Base-by-base conservation (phyloP, 2,113 vertebrate genomes). In the Indicator indicator region DNA sequence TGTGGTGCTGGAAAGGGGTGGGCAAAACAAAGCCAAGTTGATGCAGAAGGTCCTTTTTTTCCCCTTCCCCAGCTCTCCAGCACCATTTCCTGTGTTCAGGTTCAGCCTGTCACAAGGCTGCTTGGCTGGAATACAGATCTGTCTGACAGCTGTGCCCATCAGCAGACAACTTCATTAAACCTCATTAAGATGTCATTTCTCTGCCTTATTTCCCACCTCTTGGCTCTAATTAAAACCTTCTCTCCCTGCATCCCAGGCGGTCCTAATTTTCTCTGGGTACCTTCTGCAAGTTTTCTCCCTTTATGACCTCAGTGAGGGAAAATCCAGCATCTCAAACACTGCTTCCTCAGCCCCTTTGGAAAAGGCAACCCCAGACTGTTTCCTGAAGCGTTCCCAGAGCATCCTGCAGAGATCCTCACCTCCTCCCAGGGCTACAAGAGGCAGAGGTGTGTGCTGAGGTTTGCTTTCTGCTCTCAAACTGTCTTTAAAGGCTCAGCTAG, bases 151-250 rank as follows among this genome's bases (percentile, higher is more conserved):
- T 98, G 98, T 98, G 98, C 97, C 96, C 97, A 97, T 88, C 97
- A 97, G 97, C 97, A 98, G 97, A 98, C 96, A 97, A 98, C 98
- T 98, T 98, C 98, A 98, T 98, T 98, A 98, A 98, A 97, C 96
- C 98, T 98, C 97, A 98, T 98, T 98, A 98, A 98, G 97, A 98
- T 98, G 98, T 98, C 98, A 98, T 97, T 96, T 97, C 95, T 78
- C 97, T 86, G 97, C 94, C 97, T 98, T 95, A 97, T 94, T 97
- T 96, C 97, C 97, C 94, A 88, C 96, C 96, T 97, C 97, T 97
- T 97, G 89, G 88, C 97, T 98, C 97, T 98, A 98, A 98, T 98
- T 98, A 98, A 98, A 98, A 97, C 97, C 73, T 74, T 96, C 97
- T 96, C 96, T 91, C 84, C 72, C 93, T 82, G 70, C 15, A 70